phyloP scores from a whole-genome alignment of 2,113 vertebrate genomes.

The Prunella fulvescens region DNA sequence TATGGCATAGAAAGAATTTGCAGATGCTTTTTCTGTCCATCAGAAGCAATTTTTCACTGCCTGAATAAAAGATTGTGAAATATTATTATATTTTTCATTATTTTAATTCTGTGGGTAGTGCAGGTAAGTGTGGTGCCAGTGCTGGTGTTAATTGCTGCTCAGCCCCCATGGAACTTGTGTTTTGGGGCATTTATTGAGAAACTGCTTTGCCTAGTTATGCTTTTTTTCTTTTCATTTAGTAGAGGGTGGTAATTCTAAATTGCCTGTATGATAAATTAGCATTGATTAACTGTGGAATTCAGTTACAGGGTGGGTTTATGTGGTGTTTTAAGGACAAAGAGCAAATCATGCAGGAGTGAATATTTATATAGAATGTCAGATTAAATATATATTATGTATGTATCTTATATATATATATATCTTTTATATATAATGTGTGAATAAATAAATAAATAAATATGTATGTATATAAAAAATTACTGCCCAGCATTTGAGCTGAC shows the following conservation, averaged over 20 bases:
- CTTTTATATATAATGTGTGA: fast-evolving
- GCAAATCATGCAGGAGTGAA: not conserved
- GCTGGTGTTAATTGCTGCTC: not conserved
- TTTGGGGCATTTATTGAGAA: not conserved
- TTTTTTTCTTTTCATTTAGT: not conserved
- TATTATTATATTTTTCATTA: not conserved
- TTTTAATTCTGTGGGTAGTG: not conserved
- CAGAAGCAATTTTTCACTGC: not conserved
- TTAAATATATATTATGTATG: not conserved
- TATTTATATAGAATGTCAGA: not conserved
- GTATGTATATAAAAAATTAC: not conserved
- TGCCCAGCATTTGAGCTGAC: not conserved
- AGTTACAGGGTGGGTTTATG: not conserved
- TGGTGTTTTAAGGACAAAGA: not conserved
- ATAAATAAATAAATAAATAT: not conserved
- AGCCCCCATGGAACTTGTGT: not conserved
- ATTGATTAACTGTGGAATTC: not conserved
- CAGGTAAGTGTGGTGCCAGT: not conserved
- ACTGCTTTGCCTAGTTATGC: not conserved
- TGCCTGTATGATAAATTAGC: not conserved
- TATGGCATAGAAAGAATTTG: not conserved
- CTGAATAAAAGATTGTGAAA: not conserved
- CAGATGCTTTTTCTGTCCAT: not conserved
- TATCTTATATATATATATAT: not conserved
- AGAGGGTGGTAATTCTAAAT: not conserved